phyloP scores from a whole-genome alignment of 2,113 vertebrate species.

The Aleadryas rufinucha region DNA sequence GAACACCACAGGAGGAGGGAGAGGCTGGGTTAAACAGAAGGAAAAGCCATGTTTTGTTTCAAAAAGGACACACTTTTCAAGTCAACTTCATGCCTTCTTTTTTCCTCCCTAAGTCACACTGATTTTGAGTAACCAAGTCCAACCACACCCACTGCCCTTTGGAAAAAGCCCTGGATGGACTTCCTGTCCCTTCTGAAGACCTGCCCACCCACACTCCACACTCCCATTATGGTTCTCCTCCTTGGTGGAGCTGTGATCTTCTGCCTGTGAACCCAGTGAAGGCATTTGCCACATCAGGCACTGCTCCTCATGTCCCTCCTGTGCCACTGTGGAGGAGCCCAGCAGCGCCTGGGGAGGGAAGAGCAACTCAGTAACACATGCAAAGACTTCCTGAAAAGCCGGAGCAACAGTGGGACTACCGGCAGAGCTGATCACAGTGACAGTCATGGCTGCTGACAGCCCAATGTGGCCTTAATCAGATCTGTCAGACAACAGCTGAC shows the following conservation, averaged over 20 bases:
- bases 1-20: background rate
- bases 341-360: background rate
- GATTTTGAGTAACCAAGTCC: background rate
- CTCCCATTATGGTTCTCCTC: background rate
- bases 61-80: background rate
- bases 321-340: background rate
- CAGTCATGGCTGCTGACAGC: background rate
- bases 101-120: accelerated
- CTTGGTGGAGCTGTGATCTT: accelerated
- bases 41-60: background rate
- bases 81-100: background rate
- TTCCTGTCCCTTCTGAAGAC: background rate
- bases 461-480: background rate
- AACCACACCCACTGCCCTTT: background rate
- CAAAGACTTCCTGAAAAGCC: background rate
- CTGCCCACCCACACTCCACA: background rate
- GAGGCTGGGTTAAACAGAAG: background rate
- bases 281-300: background rate
- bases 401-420: background rate
- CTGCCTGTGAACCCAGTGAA: background rate
- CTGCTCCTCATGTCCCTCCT: background rate
- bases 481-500: slow-evolving; percentile 24
- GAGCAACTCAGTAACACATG: accelerated
- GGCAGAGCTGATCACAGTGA: background rate
- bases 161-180: background rate